These are phyloP conservation scores for Sternotherus odoratus DNA, from an alignment of 2,797 vertebrate genomes.

Conservation along the genomic window DNA sequence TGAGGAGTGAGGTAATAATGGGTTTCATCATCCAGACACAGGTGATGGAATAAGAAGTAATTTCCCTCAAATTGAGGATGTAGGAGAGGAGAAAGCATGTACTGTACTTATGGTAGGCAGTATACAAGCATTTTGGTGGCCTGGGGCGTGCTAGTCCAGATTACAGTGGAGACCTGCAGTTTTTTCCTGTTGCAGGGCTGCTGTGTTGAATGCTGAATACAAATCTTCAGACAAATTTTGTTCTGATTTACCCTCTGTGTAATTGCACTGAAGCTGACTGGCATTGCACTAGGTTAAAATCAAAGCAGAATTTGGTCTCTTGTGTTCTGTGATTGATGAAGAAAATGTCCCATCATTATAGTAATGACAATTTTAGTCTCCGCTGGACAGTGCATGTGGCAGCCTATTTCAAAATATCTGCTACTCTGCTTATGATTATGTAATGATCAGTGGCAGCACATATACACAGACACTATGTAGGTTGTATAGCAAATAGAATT, in stretches of 20 bases:
- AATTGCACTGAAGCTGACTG: neutral
- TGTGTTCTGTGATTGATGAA: constrained; percentile 10
- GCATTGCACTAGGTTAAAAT: neutral
- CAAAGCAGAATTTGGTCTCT: neutral
- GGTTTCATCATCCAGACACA: constrained; percentile 35
- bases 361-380: constrained; percentile 2
- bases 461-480: neutral
- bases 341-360: neutral
- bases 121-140: neutral
- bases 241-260: neutral
- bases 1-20: neutral
- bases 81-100: fast-evolving
- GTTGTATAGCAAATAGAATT: neutral
- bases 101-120: neutral
- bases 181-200: neutral
- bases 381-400: neutral
- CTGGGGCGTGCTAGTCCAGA: neutral
- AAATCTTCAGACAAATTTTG: constrained; percentile 1
- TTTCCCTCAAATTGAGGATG: constrained; percentile 39
- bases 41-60: constrained; percentile 35
- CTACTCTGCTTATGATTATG: neutral
- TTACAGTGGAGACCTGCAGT: constrained; percentile 14
- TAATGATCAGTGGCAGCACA: neutral
- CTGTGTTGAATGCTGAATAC: neutral
- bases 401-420: constrained; percentile 1